A percentile compares a stretch with the other conserved stretches of the same genome.
These are phyloP conservation scores for Lepidotrigona ventralis DNA, from an alignment of 1,140 invertebrate species.

Conservation along the genomic window DNA sequence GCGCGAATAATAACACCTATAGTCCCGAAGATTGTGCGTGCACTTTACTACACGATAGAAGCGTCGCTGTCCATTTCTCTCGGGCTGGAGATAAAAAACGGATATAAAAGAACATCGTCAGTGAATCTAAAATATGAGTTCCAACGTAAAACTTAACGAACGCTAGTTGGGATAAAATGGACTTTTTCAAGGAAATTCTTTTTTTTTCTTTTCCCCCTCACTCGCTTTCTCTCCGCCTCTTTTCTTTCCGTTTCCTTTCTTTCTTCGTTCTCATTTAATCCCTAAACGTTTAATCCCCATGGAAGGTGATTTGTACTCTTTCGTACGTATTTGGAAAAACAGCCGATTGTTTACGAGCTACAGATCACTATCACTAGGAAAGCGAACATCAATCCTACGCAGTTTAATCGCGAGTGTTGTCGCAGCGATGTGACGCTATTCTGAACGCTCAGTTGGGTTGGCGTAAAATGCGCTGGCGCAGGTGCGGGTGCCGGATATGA, in stretches of 20 bases:
- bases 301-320: slow-evolving; percentile 24
- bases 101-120: neutral
- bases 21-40: slow-evolving; percentile 4
- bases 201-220: neutral
- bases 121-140: neutral
- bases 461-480: slow-evolving; percentile 61
- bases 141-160: neutral
- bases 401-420: slow-evolving; percentile 37
- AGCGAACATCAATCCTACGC: slow-evolving; percentile 34
- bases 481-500: slow-evolving; percentile 57
- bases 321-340: slow-evolving; percentile 19
- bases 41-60: slow-evolving; percentile 10
- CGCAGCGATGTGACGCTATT: slow-evolving; percentile 43
- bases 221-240: neutral
- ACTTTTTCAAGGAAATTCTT: neutral
- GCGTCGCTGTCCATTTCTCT: slow-evolving; percentile 13
- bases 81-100: neutral
- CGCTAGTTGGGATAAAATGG: neutral
- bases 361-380: slow-evolving; percentile 40
- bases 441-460: slow-evolving; percentile 52
- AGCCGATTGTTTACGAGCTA: slow-evolving; percentile 12
- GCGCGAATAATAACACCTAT: slow-evolving; percentile 19
- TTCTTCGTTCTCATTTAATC: neutral
- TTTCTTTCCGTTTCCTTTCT: too few species aligned
- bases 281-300: neutral